Evolutionary conservation across 2,888 invertebrate genomes (phyloP).

Genomic region (Epirrhoe tristata): DNA sequence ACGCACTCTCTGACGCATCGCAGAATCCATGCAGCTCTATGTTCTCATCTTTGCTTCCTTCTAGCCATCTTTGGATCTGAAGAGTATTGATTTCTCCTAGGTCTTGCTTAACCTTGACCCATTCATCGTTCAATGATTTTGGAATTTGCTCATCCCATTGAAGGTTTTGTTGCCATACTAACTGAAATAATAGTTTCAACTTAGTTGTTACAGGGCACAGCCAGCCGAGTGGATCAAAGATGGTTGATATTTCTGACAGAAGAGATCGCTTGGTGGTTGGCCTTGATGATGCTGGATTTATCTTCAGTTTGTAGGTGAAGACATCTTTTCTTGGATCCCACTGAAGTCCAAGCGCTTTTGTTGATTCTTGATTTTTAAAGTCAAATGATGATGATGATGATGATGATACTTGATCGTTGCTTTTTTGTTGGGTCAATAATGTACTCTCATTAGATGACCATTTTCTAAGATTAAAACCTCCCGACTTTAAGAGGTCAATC

Average conservation of each 20-base stretch:
- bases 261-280: constrained; percentile 4
- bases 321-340: neutral
- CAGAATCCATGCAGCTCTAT: too few relatives aligned
- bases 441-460: constrained; percentile 26
- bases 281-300: neutral
- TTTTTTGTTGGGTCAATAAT: constrained; percentile 1
- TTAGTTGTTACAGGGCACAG: too few relatives aligned
- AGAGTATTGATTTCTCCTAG: too few relatives aligned
- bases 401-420: constrained; percentile 1
- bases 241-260: constrained; percentile 8
- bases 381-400: constrained; percentile 3
- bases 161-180: constrained; percentile 5
- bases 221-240: too few relatives aligned
- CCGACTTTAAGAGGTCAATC: constrained; percentile 25
- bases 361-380: constrained; percentile 3
- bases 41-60: too few relatives aligned
- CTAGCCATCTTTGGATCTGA: too few relatives aligned
- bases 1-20: too few relatives aligned
- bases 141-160: constrained; percentile 3
- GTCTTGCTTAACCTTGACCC: too few relatives aligned
- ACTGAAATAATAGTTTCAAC: too few relatives aligned
- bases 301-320: too few relatives aligned
- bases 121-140: neutral
- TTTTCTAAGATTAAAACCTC: constrained; percentile 40
- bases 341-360: constrained; percentile 30